A percentile compares a stretch with the other conserved stretches of the same genome.
Conservation (phyloP, 2,113 vertebrate genomes). For the Larimichthys polyactis region DNA sequence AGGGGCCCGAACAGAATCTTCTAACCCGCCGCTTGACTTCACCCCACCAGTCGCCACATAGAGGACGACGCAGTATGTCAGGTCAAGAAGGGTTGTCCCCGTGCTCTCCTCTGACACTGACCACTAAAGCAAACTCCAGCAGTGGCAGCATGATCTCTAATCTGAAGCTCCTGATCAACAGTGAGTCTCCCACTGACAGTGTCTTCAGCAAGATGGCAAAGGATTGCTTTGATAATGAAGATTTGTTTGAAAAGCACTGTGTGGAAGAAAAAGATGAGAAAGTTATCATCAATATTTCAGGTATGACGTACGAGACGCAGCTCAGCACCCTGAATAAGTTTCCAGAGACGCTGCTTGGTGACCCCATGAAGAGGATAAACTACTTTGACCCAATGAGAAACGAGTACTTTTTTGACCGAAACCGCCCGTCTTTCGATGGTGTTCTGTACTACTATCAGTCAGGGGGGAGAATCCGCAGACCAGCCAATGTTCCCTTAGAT, state of each 20-base stretch:
- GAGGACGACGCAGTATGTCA: slow-evolving; percentile 57
- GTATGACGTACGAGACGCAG: slow-evolving; percentile 94
- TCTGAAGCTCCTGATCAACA: slow-evolving; percentile 88
- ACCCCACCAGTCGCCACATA: slow-evolving; percentile 72
- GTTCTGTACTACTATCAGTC: slow-evolving; percentile 98
- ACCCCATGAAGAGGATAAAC: slow-evolving; percentile 90
- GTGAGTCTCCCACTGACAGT: slow-evolving; percentile 89
- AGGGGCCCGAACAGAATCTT: slow-evolving; percentile 76
- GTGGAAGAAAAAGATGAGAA: slow-evolving; percentile 90
- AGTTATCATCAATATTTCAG: slow-evolving; percentile 95
- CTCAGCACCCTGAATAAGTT: slow-evolving; percentile 94
- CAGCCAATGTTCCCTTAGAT: slow-evolving; percentile 94
- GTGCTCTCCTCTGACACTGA: slow-evolving; percentile 73
- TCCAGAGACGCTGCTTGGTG: slow-evolving; percentile 93
- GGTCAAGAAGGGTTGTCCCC: slow-evolving; percentile 70
- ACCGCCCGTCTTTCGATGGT: slow-evolving; percentile 98
- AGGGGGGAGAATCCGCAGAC: slow-evolving; percentile 93
- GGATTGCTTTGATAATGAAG: slow-evolving; percentile 87
- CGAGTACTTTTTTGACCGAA: slow-evolving; percentile 97
- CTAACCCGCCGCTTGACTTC: slow-evolving; percentile 70
- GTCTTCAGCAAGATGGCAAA: slow-evolving; percentile 89
- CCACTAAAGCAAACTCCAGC: slow-evolving; percentile 85
- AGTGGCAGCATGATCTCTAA: slow-evolving; percentile 90
- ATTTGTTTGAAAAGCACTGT: slow-evolving; percentile 85
- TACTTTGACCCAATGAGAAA: slow-evolving; percentile 98